Percentiles rank a stretch among this genome's conserved stretches.
Conservation (phyloP, 2,797 vertebrate genomes). For the Poecilia picta region DNA sequence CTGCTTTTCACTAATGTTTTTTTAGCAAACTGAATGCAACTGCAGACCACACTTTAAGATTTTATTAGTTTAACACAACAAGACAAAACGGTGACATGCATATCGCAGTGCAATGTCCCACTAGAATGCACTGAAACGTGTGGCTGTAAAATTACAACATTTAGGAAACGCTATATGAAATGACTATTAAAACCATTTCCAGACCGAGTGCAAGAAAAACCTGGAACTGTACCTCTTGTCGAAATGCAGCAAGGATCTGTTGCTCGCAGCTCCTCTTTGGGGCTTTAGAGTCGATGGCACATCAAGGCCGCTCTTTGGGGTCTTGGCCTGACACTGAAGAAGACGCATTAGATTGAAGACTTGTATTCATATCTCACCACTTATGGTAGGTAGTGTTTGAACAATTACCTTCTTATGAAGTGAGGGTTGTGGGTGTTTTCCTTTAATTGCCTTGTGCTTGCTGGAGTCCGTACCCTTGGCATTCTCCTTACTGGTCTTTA, state of each 20-base stretch:
- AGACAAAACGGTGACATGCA: neutral
- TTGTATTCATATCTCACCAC: neutral
- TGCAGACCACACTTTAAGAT: neutral
- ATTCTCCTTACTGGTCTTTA: slow-evolving; percentile 37
- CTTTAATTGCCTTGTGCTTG: slow-evolving; percentile 84
- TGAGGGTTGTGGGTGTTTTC: slow-evolving; percentile 61
- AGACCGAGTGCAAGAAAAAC: neutral
- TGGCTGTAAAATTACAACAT: neutral
- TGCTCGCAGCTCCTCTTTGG: slow-evolving; percentile 74
- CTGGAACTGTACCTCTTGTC: slow-evolving; percentile 81
- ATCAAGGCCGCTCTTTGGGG: slow-evolving; percentile 67
- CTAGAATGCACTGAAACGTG: neutral
- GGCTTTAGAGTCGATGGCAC: slow-evolving; percentile 80
- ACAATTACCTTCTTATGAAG: slow-evolving; percentile 78
- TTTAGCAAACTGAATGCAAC: neutral
- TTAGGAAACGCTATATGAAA: neutral
- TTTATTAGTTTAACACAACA: neutral
- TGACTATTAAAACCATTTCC: neutral
- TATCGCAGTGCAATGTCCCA: neutral
- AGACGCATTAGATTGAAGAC: slow-evolving; percentile 16
- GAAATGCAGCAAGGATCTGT: slow-evolving; percentile 80
- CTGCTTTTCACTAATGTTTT: neutral
- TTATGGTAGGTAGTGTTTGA: neutral
- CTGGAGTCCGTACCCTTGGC: slow-evolving; percentile 57
- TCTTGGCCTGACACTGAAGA: slow-evolving; percentile 66